phyloP scores from a whole-genome alignment of 1,140 invertebrate genomes.

The Plectrocnemia conspersa region DNA sequence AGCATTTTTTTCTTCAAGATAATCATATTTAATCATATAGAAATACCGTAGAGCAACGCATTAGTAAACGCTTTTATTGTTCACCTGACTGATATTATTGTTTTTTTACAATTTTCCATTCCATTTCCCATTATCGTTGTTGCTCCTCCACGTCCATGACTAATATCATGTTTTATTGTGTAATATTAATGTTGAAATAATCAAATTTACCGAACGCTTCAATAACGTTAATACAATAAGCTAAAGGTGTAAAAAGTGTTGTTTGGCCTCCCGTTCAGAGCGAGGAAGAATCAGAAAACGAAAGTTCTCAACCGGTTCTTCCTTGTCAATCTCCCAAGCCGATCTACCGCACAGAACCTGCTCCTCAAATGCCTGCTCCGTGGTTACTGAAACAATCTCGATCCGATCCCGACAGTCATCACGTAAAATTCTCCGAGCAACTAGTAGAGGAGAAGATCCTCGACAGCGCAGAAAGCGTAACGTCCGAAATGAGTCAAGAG shows the following conservation, averaged over 20 bases:
- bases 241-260: slow-evolving; percentile 54
- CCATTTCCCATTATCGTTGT: slow-evolving; percentile 37
- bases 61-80: slow-evolving; percentile 22
- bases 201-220: slow-evolving; percentile 7
- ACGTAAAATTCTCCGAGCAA: slow-evolving; percentile 30
- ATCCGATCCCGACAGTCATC: slow-evolving; percentile 31
- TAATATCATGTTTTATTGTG: slow-evolving; percentile 22
- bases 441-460: slow-evolving; percentile 8
- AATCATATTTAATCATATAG: too few relatives aligned
- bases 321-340: slow-evolving; percentile 9
- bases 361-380: slow-evolving; percentile 28
- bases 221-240: slow-evolving; percentile 39
- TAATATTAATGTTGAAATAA: slow-evolving; percentile 18
- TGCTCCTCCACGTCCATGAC: slow-evolving; percentile 23
- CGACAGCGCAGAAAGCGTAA: slow-evolving; percentile 2
- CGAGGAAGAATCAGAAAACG: slow-evolving; percentile 43
- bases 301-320: slow-evolving; percentile 33
- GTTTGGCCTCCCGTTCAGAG: slow-evolving; percentile 57
- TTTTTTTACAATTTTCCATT: slow-evolving; percentile 36
- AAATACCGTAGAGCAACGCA: not conserved
- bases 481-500: slow-evolving; percentile 4
- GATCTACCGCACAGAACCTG: slow-evolving; percentile 18
- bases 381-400: slow-evolving; percentile 31
- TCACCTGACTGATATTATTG: slow-evolving; percentile 32
- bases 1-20: too few relatives aligned